A percentile compares a stretch with the other conserved stretches of the same genome.
These are phyloP conservation scores for Machimus rusticus DNA, from an alignment of 2,888 invertebrate genomes.

Conservation along the genomic window DNA sequence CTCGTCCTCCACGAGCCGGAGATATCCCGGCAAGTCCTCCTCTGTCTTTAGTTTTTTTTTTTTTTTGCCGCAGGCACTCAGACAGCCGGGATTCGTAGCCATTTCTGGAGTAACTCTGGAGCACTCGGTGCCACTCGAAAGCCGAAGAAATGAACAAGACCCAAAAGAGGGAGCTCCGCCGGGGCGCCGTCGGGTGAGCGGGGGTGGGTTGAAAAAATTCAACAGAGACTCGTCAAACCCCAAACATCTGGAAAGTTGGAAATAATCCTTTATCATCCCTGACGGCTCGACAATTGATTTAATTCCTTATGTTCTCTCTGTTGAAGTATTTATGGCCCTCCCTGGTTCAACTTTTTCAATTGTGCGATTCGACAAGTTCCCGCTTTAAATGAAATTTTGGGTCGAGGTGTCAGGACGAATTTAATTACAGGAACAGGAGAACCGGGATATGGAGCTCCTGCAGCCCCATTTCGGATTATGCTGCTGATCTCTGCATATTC, in stretches of 20 bases:
- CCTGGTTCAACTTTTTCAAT: conserved; percentile 39
- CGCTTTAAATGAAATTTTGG: conserved; percentile 31
- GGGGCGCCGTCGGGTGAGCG: background rate
- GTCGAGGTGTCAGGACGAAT: conserved; percentile 1
- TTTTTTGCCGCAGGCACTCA: background rate
- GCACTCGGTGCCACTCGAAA: background rate
- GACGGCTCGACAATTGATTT: conserved; percentile 53
- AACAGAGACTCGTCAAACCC: conserved; percentile 24
- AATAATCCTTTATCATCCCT: conserved; percentile 52
- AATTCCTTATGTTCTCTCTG: conserved; percentile 48
- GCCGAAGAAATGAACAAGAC: background rate
- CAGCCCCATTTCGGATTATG: background rate
- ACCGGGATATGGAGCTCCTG: background rate
- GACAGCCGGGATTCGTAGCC: background rate
- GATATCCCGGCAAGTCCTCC: background rate
- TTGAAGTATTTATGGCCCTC: conserved; percentile 36
- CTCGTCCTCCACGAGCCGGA: background rate
- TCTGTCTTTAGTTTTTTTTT: conserved; percentile 12
- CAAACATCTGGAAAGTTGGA: conserved; percentile 49
- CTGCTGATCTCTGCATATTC: background rate
- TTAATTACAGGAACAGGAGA: background rate
- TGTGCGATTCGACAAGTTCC: conserved; percentile 27
- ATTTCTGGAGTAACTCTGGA: background rate
- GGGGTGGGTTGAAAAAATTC: background rate
- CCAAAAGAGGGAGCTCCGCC: background rate